Percentiles rank a stretch among this genome's conserved stretches.
Conservation (phyloP, 2,797 vertebrate species). For the Propithecus deckenii region DNA sequence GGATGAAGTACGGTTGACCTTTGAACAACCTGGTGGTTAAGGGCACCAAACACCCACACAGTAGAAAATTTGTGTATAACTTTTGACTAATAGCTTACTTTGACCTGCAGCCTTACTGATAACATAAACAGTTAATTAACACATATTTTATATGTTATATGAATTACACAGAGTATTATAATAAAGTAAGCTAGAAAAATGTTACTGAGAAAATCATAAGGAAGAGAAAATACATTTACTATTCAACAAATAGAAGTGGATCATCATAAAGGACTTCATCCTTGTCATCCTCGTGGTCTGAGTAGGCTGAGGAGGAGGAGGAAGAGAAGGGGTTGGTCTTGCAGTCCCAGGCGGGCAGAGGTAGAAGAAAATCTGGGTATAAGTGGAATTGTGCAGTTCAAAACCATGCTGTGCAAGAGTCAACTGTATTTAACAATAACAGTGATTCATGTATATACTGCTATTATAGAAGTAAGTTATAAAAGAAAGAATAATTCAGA, state of each 20-base stretch:
- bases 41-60: neutral
- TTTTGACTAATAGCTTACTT: neutral
- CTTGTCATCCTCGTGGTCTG: neutral
- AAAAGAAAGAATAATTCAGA: neutral
- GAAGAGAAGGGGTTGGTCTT: no score
- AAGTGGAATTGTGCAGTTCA: neutral
- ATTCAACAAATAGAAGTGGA: neutral
- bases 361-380: neutral
- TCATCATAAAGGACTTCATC: neutral
- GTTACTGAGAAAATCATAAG: neutral
- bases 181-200: neutral
- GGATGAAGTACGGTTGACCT: neutral
- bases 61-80: neutral
- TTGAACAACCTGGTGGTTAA: neutral
- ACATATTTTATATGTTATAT: neutral
- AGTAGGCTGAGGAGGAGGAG: neutral
- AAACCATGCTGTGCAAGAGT: neutral
- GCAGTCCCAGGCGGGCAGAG: neutral
- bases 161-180: neutral
- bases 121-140: neutral
- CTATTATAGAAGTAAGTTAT: neutral
- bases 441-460: neutral
- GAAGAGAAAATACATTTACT: neutral
- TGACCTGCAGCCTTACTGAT: neutral
- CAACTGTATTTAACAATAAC: neutral